A percentile compares a stretch with the other conserved stretches of the same genome.
These are phyloP conservation scores for Centropristis striata DNA, from an alignment of 2,113 vertebrate species.

Conservation along the genomic window DNA sequence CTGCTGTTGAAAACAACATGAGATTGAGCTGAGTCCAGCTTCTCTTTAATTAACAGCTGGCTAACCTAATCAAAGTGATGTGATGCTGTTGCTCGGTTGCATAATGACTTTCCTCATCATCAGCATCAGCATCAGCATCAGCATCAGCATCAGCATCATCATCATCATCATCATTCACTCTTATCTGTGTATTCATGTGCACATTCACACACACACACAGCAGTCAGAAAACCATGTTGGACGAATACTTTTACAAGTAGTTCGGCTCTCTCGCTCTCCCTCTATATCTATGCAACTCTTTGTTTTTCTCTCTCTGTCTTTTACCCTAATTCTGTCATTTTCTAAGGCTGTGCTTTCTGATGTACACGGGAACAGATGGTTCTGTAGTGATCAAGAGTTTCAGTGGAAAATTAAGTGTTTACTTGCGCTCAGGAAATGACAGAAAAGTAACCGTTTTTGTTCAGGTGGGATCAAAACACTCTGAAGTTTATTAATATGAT, in stretches of 20 bases:
- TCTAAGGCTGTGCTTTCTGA: not conserved
- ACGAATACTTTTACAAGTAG: not conserved
- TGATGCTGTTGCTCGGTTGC: conserved; percentile 26
- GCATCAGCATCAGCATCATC: conserved; percentile 1
- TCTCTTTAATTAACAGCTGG: conserved; percentile 51
- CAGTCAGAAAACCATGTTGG: not conserved
- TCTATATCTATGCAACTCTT: not conserved
- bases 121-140: not conserved
- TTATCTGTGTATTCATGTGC: not conserved
- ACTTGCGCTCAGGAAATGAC: not conserved
- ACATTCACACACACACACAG: not conserved
- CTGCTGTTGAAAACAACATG: conserved; percentile 37
- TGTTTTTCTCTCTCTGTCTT: not conserved
- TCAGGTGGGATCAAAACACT: not conserved
- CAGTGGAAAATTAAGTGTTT: not conserved
- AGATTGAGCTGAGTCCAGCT: conserved; percentile 36
- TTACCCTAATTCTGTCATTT: conserved; percentile 11
- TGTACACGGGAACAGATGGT: not conserved
- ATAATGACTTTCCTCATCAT: conserved; percentile 29
- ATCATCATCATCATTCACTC: conserved; percentile 17
- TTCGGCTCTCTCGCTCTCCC: not conserved
- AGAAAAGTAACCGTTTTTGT: not conserved
- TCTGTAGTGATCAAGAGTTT: not conserved
- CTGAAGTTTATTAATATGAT: not conserved
- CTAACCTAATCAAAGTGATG: conserved; percentile 37